Evolutionary conservation across 1,140 invertebrate genomes (phyloP), one percentile per base, ranked within the genome.

Genomic region (Scaptodrosophila lebanonensis): DNA sequence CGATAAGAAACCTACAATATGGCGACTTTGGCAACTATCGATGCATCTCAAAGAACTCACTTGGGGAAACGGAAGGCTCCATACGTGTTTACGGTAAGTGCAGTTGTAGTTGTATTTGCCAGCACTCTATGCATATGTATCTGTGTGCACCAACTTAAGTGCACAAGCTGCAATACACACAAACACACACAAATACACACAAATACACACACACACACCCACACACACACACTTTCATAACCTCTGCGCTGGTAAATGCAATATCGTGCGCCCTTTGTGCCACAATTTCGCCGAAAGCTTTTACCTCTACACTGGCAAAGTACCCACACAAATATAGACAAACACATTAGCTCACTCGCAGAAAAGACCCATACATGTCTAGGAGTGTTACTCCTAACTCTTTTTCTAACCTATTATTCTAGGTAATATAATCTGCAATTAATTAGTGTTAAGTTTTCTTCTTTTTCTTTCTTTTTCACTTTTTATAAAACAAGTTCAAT

Each of bases 61-160:
- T 98, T n/a, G 96, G 96, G 47, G 95, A 95, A 86, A 97, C 96
- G 12, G 95, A 96, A 87, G 95, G 95, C 56, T 93, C 93, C 32
- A 97, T 98, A 86, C 90, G 95, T 86, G 89, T 98, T 47, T 97
- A 97, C 85, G 95, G 97, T 98, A 91, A 92, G 84, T 73, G 54
- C 67, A 69, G 58, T 57, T 83, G 76, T 83, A 71, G 77, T 70
- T 72, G 76, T 83, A 71, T 25, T n/a, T n/a, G 32, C 32, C 3
- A 33, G 3, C 12, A 3, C 32, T 33, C n/a, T 22, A 13, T 12
- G 35, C 17, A 12, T 38, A 9, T 38, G 40, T 43, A 16, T 43
- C 2, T 11, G 15, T 43, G 40, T 43, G 13, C 3, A 3, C 9
- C 25, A 29, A 44, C 63, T 83, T 76, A 83, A 83, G 76, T 83